Conservation (phyloP, 2,888 invertebrate genomes). For the Malthinus flaveolus region DNA sequence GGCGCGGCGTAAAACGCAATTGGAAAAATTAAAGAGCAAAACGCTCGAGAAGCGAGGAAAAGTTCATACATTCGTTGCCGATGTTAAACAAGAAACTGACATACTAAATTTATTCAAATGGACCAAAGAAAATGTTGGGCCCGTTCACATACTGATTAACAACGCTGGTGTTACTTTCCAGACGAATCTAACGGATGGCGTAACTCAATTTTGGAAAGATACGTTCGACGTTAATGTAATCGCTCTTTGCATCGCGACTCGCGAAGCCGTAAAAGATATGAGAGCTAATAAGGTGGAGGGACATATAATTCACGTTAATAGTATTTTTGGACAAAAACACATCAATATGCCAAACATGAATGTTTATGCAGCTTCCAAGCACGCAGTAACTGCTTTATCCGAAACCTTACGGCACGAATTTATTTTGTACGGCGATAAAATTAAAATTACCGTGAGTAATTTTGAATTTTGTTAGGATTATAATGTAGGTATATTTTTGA, state of each 20-base stretch:
- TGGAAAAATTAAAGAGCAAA: no score
- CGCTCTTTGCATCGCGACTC: slow-evolving; percentile 59
- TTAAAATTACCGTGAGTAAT: slow-evolving; percentile 50
- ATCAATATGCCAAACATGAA: slow-evolving; percentile 35
- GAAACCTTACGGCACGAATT: slow-evolving; percentile 57
- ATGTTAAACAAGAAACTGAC: no score
- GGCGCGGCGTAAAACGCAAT: no score
- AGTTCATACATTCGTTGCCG: no score
- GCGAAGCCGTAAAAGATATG: slow-evolving; percentile 62
- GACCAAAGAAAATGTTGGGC: no score
- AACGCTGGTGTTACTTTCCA: no score
- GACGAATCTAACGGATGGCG: no score
- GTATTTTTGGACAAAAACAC: slow-evolving; percentile 32
- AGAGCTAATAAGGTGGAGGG: slow-evolving; percentile 56
- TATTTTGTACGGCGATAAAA: slow-evolving; percentile 42
- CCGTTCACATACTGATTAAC: no score
- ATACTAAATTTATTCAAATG: no score
- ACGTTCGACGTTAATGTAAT: slow-evolving; percentile 60
- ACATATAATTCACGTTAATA: slow-evolving; percentile 66
- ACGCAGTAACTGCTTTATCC: slow-evolving; percentile 56
- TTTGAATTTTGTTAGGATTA: background rate
- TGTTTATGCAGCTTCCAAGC: slow-evolving; percentile 58
- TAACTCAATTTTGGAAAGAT: background rate
- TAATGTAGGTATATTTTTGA: background rate
- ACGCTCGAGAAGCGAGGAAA: no score